Evolutionary conservation across 2,113 vertebrate species (phyloP), one percentile per base, ranked within the genome.

Genomic region (Paradoxurus hermaphroditus): DNA sequence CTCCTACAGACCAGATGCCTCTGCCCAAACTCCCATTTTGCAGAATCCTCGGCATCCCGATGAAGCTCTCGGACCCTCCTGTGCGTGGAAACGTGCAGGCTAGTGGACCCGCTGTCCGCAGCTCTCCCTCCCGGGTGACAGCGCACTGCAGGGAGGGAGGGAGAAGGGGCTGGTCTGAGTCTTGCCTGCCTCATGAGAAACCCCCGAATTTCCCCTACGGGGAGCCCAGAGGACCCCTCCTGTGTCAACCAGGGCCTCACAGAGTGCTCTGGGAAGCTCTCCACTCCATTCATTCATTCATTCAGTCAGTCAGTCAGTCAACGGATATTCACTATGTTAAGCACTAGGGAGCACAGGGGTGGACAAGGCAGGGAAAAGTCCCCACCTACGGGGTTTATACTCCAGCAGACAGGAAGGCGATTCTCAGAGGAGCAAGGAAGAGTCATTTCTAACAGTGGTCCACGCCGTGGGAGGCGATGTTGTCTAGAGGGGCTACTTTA

Each of bases 391-490:
- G 44, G 49, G 34, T 46, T 68, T 78, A 10, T 9, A 46, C 8
- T 31, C 81, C 34, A 7, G 31, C 15, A 2, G 25, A 5, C 4
- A 19, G 59, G 8, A 77, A 31, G 16, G 1, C 15, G 0, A 31
- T 56, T 25, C 9, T 25, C 46, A 46, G 16, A 29, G 79, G 10
- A 67, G 31, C 46, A n/a, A 46, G 12, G 12, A 11, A 39, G 15
- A n/a, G 41, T 12, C 16, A 63, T 72, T 41, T 39, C 49, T 92
- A 63, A 51, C 0, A 56, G n/a, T 4, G 5, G 27, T 23, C 44
- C 15, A 1, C 16, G 23, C n/a, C 46, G 1, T 0, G 3, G 12
- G 49, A 15, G 7, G 21, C 0, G 7, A 63, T 25, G 3, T n/a
- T 25, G 39, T 34, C 39, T 31, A 8, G 11, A 25, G 49, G 6